Evolutionary conservation across 2,113 vertebrate species (phyloP).

Genomic region (Corapipo altera): DNA sequence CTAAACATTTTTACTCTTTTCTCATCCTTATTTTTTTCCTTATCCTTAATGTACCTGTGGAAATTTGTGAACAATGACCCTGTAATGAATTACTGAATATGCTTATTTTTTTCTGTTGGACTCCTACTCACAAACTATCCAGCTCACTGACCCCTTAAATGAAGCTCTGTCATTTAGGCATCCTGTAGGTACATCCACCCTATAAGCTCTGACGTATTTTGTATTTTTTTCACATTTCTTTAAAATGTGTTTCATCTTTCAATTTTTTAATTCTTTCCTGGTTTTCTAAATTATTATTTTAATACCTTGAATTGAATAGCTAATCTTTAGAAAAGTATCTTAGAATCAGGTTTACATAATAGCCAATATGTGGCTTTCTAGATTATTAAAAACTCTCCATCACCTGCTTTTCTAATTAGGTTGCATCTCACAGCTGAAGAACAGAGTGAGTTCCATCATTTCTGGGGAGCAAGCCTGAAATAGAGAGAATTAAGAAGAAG

Average conservation of each 20-base stretch:
- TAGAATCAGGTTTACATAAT: not conserved
- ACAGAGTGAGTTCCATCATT: not conserved
- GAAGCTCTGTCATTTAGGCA: not conserved
- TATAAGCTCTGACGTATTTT: not conserved
- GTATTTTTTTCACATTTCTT: not conserved
- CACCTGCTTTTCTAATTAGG: not conserved
- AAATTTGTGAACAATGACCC: not conserved
- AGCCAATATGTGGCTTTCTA: not conserved
- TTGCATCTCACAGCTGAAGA: not conserved
- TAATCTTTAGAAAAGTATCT: not conserved
- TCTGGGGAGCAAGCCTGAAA: not conserved
- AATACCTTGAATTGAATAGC: not conserved
- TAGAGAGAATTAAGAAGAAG: not conserved
- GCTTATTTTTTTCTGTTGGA: not conserved
- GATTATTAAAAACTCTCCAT: not conserved
- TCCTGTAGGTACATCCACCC: not conserved
- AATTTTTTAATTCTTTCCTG: not conserved
- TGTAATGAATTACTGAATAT: not conserved
- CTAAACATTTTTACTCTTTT: not conserved
- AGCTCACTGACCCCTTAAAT: not conserved
- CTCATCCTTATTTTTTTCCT: not conserved
- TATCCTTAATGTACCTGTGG: not conserved
- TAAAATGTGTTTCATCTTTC: not conserved
- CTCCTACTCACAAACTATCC: not conserved
- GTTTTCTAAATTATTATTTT: not conserved